Percentiles rank a stretch among this genome's conserved stretches.
Evolutionary conservation across 2,797 vertebrate species (phyloP).

Genomic region (Liasis olivaceus): DNA sequence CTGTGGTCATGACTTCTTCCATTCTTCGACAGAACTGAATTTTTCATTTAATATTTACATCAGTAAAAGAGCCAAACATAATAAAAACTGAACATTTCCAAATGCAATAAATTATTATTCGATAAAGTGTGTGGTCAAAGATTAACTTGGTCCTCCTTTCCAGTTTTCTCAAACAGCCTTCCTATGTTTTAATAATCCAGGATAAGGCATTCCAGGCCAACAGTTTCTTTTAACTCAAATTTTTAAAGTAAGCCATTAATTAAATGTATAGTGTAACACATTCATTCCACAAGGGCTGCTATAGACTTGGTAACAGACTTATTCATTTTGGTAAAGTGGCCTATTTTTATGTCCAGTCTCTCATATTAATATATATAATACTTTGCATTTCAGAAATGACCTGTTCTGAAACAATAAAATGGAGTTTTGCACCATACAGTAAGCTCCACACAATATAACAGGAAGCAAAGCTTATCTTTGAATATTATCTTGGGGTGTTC

Average conservation of each 20-base stretch:
- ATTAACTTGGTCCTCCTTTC: slow-evolving; percentile 10
- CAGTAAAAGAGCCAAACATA: background rate
- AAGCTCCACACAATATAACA: slow-evolving; percentile 2
- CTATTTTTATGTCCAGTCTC: slow-evolving; percentile 43
- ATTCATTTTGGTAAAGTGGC: slow-evolving; percentile 32
- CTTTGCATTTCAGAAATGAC: background rate
- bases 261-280: slow-evolving; percentile 54
- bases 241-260: slow-evolving; percentile 60
- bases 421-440: background rate
- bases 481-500: slow-evolving; percentile 28
- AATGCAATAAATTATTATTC: background rate
- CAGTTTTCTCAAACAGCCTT: slow-evolving; percentile 31
- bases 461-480: background rate
- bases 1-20: background rate
- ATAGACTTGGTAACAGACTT: slow-evolving; percentile 42
- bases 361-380: slow-evolving; percentile 41
- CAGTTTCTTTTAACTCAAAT: slow-evolving; percentile 59
- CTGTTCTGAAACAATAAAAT: slow-evolving; percentile 13
- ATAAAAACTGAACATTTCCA: slow-evolving; percentile 30
- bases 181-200: slow-evolving; percentile 35
- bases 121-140: slow-evolving; percentile 31
- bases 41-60: background rate
- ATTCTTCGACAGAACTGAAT: background rate
- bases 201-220: slow-evolving; percentile 46
- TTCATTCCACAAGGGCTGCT: slow-evolving; percentile 49